Evolutionary conservation across 2,888 invertebrate genomes (phyloP).

Genomic region (Cheilosia vernalis): DNA sequence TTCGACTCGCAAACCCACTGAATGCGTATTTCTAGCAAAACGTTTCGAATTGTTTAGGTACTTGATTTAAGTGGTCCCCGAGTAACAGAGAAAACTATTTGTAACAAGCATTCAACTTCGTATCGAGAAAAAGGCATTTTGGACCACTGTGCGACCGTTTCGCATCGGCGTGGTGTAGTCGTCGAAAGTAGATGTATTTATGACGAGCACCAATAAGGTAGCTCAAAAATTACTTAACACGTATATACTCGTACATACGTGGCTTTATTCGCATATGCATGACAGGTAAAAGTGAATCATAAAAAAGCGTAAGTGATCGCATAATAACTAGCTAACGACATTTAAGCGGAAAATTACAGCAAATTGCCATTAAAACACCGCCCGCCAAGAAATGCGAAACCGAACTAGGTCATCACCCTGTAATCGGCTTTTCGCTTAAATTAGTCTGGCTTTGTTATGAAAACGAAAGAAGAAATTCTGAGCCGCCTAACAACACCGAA

Average conservation of each 20-base stretch:
- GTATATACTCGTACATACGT: background rate
- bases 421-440: background rate
- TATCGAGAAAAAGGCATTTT: no score
- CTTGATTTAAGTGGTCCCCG: no score
- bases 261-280: no score
- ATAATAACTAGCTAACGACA: constrained; percentile 12
- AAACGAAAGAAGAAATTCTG: background rate
- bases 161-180: background rate
- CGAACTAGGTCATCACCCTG: constrained; percentile 5
- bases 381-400: background rate
- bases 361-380: constrained; percentile 1
- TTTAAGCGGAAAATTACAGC: background rate
- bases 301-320: constrained; percentile 6
- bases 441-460: background rate
- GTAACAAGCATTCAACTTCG: no score
- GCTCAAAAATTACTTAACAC: constrained; percentile 9
- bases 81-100: no score
- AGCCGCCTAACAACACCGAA: no score
- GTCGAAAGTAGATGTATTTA: constrained; percentile 7
- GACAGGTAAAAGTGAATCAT: constrained; percentile 1
- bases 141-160: background rate
- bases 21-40: no score
- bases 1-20: no score
- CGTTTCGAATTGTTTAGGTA: no score
- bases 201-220: background rate